Conservation (phyloP, 2,797 vertebrate species). For the Eospalax fontanierii region DNA sequence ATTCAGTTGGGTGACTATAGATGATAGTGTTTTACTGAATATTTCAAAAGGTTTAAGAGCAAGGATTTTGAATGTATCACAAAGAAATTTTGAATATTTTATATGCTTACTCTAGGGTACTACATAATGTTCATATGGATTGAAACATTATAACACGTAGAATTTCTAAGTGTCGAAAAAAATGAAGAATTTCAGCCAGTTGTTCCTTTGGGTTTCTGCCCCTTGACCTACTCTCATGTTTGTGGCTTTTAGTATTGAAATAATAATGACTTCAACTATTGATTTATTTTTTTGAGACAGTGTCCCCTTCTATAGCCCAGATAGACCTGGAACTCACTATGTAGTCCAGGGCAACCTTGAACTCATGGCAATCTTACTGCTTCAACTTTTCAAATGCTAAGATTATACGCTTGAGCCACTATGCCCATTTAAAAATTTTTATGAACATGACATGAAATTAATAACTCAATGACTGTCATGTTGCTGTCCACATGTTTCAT, state of each 20-base stretch:
- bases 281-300: not conserved
- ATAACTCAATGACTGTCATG: not conserved
- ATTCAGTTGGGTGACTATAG: not conserved
- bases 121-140: not conserved
- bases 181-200: not conserved
- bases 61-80: not conserved
- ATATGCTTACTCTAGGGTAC: not conserved
- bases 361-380: not conserved
- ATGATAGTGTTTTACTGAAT: not conserved
- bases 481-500: not conserved
- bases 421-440: not conserved
- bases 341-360: not conserved
- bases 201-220: not conserved
- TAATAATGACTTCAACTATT: not conserved
- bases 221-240: not conserved
- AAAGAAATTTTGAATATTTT: not conserved
- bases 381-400: not conserved
- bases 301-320: not conserved
- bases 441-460: not conserved
- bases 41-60: not conserved
- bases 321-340: not conserved
- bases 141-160: not conserved
- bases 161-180: not conserved
- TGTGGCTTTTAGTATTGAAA: not conserved
- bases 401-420: not conserved